Percentiles rank a stretch among this genome's conserved stretches.
Conservation (phyloP, 2,888 invertebrate genomes). For the Diarsia mendica region DNA sequence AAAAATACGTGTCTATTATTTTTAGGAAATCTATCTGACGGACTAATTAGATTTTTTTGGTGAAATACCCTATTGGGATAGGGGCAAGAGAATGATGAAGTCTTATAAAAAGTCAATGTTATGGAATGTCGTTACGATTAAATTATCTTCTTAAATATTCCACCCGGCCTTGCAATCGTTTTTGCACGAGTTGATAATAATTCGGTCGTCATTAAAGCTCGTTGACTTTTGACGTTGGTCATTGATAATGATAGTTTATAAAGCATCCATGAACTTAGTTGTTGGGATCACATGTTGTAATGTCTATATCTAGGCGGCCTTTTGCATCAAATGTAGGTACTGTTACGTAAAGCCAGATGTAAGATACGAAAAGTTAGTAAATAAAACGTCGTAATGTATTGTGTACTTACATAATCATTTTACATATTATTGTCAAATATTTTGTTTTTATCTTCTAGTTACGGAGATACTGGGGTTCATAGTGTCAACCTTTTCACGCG, state of each 20-base stretch:
- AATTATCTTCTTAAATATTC: conserved; percentile 35
- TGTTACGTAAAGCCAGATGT: not conserved
- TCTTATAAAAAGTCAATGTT: not conserved
- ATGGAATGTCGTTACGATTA: not conserved
- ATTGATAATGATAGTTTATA: conserved; percentile 65
- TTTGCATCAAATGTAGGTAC: not conserved
- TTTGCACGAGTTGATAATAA: conserved; percentile 59
- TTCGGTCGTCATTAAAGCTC: conserved; percentile 49
- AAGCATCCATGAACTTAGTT: conserved; percentile 46
- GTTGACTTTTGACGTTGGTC: conserved; percentile 56
- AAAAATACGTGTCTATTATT: too few relatives aligned
- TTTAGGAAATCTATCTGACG: too few relatives aligned
- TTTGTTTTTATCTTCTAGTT: not conserved
- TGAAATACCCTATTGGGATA: too few relatives aligned
- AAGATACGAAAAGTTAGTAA: not conserved
- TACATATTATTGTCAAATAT: not conserved
- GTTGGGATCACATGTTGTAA: conserved; percentile 51
- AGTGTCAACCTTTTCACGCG: too few relatives aligned
- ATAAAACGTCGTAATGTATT: not conserved
- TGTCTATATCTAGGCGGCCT: conserved; percentile 47
- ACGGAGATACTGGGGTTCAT: too few relatives aligned
- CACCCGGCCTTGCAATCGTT: conserved; percentile 54
- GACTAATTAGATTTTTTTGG: too few relatives aligned
- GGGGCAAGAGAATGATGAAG: too few relatives aligned
- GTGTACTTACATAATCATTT: not conserved